Base-by-base conservation (phyloP, 2,113 vertebrate species). In the Pholis gunnellus region DNA sequence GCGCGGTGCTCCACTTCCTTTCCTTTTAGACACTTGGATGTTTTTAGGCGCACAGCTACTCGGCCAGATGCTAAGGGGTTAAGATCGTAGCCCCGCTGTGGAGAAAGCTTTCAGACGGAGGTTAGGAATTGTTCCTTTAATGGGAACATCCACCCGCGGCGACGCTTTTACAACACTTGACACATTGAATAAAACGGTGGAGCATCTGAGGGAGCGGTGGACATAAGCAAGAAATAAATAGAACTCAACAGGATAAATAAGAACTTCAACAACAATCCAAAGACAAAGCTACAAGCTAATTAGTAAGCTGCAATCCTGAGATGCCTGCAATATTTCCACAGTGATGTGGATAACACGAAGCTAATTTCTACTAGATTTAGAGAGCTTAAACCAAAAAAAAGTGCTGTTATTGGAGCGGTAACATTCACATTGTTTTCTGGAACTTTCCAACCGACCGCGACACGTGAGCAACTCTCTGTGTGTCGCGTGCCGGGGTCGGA, bases 51-150 rank as follows among this genome's bases (percentile, higher is more conserved):
- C 50, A 36, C 8, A 27, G 54, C 61, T 71, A 17, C 64, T 78
- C 57, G 65, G 78, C 59, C 54, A 52, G 38, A 81, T 65, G 48
- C 52, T 18, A 57, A 44, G 17, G n/a, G 81, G 72, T 60, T 54
- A 54, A 57, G 70, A 66, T 76, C 67, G 36, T 34, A 31, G 71
- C 78, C 75, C 64, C 34, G 5, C 63, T 75, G 84, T 66, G 38
- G 18, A 76, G 76, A 90, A 77, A 73, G 88, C 84, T 88, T 66
- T 90, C 79, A 81, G 44, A 65, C 71, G 11, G 48, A 67, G 52
- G 71, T 74, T 65, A 56, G 40, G 31, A 78, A 66, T 69, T 36
- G 67, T 82, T 82, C 76, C 22, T 22, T 18, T 84, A 83, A 87
- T 83, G 78, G 84, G 48, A 69, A 77, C 77, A 81, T 64, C 5